Percentiles rank a stretch among this genome's conserved stretches.
Conservation (phyloP, 1,140 invertebrate genomes). For the Philaenus spumarius region DNA sequence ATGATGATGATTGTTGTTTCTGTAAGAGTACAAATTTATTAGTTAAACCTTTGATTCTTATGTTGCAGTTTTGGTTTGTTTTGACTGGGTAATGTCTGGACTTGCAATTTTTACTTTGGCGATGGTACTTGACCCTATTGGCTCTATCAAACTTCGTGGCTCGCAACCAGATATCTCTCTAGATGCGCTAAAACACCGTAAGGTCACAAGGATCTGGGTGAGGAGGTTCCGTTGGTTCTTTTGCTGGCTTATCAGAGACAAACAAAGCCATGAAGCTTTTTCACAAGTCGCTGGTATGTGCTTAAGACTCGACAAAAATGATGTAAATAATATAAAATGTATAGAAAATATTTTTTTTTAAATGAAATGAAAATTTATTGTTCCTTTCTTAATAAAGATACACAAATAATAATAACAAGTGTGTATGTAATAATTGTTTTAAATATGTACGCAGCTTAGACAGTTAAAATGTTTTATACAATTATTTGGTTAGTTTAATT, state of each 20-base stretch:
- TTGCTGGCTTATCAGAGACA: slow-evolving; percentile 72
- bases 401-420: no score
- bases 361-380: no score
- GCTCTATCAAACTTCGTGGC: slow-evolving; percentile 53
- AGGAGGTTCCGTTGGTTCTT: slow-evolving; percentile 66
- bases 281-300: slow-evolving; percentile 69
- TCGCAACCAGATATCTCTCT: slow-evolving; percentile 29
- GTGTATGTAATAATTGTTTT: no score
- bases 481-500: no score
- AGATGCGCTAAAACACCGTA: slow-evolving; percentile 38
- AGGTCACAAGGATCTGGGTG: slow-evolving; percentile 56
- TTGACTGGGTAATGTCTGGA: slow-evolving; percentile 71
- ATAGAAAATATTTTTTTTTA: no score
- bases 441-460: no score
- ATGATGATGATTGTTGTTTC: not conserved
- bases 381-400: no score
- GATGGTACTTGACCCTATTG: slow-evolving; percentile 74
- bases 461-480: no score
- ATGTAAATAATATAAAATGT: no score
- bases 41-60: not conserved
- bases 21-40: not conserved
- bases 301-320: no score
- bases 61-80: slow-evolving; percentile 60
- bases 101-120: slow-evolving; percentile 66
- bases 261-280: slow-evolving; percentile 74